phyloP scores from a whole-genome alignment of 2,113 vertebrate genomes.

The Struthidea cinerea region DNA sequence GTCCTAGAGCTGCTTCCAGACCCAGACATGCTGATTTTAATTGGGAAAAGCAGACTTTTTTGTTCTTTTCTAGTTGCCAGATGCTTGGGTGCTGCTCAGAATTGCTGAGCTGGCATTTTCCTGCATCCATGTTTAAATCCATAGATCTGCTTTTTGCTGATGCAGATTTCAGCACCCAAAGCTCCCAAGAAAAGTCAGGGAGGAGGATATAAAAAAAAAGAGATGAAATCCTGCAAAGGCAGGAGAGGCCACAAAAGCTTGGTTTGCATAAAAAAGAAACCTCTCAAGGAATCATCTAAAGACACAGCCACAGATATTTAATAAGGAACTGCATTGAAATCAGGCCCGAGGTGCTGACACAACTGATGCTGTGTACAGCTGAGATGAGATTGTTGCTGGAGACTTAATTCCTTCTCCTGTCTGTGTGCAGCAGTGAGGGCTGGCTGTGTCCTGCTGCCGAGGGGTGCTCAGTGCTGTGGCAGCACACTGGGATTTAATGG shows the following conservation, averaged over 20 bases:
- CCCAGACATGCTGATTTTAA: background rate
- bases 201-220: background rate
- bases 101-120: background rate
- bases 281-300: background rate
- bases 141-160: background rate
- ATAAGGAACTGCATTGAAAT: background rate
- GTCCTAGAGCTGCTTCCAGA: background rate
- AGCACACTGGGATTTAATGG: background rate
- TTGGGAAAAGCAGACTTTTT: background rate
- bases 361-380: background rate
- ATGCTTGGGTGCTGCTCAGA: background rate
- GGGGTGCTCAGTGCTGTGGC: background rate
- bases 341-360: background rate
- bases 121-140: background rate
- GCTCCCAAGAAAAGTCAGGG: background rate
- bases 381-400: background rate
- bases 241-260: background rate
- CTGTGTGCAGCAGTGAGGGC: background rate
- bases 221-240: background rate
- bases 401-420: background rate
- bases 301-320: background rate
- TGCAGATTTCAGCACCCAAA: background rate
- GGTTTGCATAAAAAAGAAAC: background rate
- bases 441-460: fast-evolving
- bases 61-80: background rate